Evolutionary conservation across 2,888 invertebrate species (phyloP).

Genomic region (Epinotia demarniana): DNA sequence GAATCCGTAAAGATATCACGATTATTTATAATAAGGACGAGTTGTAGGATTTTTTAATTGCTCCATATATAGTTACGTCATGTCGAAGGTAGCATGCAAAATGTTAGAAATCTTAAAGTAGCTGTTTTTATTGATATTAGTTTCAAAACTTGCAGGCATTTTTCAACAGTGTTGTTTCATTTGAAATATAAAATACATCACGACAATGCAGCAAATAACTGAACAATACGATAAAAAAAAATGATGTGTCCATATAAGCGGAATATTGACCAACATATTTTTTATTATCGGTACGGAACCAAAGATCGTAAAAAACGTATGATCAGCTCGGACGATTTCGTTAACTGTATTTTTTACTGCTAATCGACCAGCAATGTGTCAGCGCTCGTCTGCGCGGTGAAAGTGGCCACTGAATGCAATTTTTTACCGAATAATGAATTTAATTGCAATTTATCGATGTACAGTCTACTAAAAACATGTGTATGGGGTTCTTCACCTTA

Average conservation of each 20-base stretch:
- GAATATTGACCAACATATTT: neutral
- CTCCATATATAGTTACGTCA: neutral
- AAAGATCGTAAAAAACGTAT: conserved; percentile 8
- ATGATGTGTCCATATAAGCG: too few relatives aligned
- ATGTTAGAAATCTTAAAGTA: neutral
- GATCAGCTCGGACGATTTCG: neutral
- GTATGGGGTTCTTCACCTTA: neutral
- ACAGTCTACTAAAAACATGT: neutral
- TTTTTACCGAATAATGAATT: conserved; percentile 2
- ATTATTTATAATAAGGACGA: neutral
- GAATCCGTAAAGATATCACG: too few relatives aligned
- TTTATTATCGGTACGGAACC: conserved; percentile 1
- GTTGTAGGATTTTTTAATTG: neutral
- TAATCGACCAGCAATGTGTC: conserved; percentile 6
- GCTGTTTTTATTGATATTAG: neutral
- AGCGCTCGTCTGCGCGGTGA: neutral
- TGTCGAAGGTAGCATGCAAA: neutral
- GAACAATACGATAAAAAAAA: neutral
- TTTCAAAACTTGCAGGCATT: neutral
- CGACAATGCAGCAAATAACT: too few relatives aligned
- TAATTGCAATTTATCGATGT: conserved; percentile 2
- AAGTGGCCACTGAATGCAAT: neutral
- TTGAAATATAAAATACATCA: too few relatives aligned
- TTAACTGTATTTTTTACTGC: conserved; percentile 16
- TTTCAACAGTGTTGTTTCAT: neutral